Conservation (phyloP, 2,113 vertebrate species). For the Apteryx mantelli region DNA sequence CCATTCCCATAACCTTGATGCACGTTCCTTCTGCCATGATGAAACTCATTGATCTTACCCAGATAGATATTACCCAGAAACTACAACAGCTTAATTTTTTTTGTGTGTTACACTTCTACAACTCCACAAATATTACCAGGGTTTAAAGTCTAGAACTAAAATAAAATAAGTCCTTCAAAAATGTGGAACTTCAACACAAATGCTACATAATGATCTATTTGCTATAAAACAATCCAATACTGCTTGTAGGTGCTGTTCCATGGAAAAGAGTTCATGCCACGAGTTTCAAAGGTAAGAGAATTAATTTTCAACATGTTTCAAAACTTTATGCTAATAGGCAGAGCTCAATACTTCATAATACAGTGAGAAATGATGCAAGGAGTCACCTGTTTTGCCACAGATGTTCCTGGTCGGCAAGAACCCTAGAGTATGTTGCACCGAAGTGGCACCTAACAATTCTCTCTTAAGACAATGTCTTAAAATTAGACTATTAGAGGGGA, state of each 20-base stretch:
- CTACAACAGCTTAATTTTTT: background rate
- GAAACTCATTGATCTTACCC: conserved; percentile 7
- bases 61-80: background rate
- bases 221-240: background rate
- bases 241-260: background rate
- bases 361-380: background rate
- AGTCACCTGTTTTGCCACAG: background rate
- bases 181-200: background rate
- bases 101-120: background rate
- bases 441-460: background rate
- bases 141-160: background rate
- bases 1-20: background rate
- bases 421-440: background rate
- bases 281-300: background rate
- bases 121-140: background rate
- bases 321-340: background rate
- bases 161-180: background rate
- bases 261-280: background rate
- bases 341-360: background rate
- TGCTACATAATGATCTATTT: background rate
- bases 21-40: background rate
- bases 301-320: background rate
- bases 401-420: background rate
- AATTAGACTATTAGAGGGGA: background rate
- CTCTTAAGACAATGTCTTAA: background rate